phyloP scores from a whole-genome alignment of 2,797 vertebrate genomes.

The Rhinophrynus dorsalis region DNA sequence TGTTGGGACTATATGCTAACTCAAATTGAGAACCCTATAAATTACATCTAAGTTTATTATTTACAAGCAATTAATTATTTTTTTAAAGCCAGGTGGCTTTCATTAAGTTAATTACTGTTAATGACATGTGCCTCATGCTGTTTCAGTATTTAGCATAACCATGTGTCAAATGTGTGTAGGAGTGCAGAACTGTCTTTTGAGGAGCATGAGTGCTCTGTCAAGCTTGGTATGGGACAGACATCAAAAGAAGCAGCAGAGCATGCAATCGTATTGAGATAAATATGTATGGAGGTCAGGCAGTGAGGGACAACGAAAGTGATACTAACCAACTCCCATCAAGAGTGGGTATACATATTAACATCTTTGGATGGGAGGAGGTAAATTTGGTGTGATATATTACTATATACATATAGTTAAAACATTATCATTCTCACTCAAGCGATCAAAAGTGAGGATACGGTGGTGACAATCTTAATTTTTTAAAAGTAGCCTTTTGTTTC shows the following conservation, averaged over 20 bases:
- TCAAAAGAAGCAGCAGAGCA: constrained; percentile 44
- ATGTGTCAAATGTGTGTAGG: constrained; percentile 77
- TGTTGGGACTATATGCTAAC: constrained; percentile 66
- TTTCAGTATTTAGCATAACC: constrained; percentile 87
- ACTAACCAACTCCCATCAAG: no score
- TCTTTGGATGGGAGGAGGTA: no score
- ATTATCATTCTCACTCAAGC: no score
- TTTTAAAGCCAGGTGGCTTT: constrained; percentile 81
- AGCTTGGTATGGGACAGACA: constrained; percentile 42
- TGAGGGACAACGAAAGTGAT: not conserved
- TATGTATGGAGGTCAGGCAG: constrained; percentile 27
- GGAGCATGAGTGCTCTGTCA: constrained; percentile 71
- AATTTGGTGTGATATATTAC: no score
- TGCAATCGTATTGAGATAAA: constrained; percentile 33
- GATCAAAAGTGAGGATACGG: no score
- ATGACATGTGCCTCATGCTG: constrained; percentile 93
- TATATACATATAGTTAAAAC: no score
- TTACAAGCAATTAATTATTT: constrained; percentile 92
- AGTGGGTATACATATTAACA: no score
- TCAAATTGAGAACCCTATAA: constrained; percentile 80
- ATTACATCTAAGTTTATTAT: constrained; percentile 90
- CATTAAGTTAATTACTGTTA: constrained; percentile 93
- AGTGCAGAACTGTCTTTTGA: constrained; percentile 72
- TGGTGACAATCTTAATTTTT: no score
- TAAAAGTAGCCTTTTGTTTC: no score